A percentile compares a stretch with the other conserved stretches of the same genome.
These are phyloP conservation scores for Drosophila nannoptera DNA, from an alignment of 1,140 invertebrate genomes.

Conservation along the genomic window DNA sequence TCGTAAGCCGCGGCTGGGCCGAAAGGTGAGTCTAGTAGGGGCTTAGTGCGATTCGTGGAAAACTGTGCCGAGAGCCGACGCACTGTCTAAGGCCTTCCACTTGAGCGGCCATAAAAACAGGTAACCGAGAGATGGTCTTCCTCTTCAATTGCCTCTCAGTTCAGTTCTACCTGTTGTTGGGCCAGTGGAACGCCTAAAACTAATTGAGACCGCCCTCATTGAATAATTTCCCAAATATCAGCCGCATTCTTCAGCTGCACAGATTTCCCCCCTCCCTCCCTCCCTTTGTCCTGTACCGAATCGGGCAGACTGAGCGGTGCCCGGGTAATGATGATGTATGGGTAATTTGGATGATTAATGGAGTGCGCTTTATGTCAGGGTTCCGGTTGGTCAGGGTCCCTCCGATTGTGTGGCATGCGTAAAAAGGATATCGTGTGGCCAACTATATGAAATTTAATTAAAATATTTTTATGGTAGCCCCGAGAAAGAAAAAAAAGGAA, in stretches of 20 bases:
- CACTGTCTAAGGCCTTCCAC: conserved; percentile 65
- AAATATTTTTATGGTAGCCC: conserved; percentile 73
- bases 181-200: conserved; percentile 65
- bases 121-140: conserved; percentile 43
- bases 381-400: conserved; percentile 60
- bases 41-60: conserved; percentile 66
- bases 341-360: conserved; percentile 77
- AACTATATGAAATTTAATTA: conserved; percentile 72
- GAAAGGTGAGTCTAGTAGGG: conserved; percentile 11
- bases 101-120: conserved; percentile 56
- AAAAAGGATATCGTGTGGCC: conserved; percentile 58
- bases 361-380: conserved; percentile 64
- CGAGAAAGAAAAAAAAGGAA: conserved; percentile 12
- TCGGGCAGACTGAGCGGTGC: conserved; percentile 61
- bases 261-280: conserved; percentile 34
- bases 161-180: conserved; percentile 50
- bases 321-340: conserved; percentile 76
- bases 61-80: conserved; percentile 47
- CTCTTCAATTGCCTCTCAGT: not conserved
- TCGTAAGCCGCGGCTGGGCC: conserved; percentile 13
- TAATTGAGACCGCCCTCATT: conserved; percentile 78
- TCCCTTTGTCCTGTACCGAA: conserved; percentile 1
- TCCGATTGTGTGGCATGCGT: conserved; percentile 35
- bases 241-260: conserved; percentile 33
- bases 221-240: conserved; percentile 69